Evolutionary conservation across 1,140 invertebrate genomes (phyloP).

Genomic region (Mya arenaria): DNA sequence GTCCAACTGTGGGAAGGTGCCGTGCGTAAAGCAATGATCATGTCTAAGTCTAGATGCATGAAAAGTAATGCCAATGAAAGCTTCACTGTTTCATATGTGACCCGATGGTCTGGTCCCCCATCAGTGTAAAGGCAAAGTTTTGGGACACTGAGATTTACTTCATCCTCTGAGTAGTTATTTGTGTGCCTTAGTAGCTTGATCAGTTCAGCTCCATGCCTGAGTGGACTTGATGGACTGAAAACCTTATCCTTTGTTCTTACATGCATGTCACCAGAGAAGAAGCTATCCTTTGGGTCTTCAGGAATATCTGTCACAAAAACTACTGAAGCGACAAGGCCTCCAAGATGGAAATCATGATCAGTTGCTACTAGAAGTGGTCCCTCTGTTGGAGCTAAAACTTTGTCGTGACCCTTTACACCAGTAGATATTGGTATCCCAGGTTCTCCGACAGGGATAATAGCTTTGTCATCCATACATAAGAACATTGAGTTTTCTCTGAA

Average conservation of each 20-base stretch:
- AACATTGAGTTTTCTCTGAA: neutral
- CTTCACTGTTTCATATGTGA: conserved; percentile 46
- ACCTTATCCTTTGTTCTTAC: conserved; percentile 58
- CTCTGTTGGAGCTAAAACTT: conserved; percentile 20
- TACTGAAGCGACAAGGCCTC: conserved; percentile 39
- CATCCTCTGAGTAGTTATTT: neutral
- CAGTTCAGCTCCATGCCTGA: conserved; percentile 53
- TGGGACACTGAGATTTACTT: neutral
- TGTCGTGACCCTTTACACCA: conserved; percentile 27
- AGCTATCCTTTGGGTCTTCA: conserved; percentile 7
- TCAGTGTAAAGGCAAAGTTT: conserved; percentile 51
- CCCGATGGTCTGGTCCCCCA: conserved; percentile 57
- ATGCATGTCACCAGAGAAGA: conserved; percentile 53
- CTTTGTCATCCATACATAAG: conserved; percentile 55
- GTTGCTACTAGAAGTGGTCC: neutral
- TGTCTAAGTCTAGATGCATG: conserved; percentile 43
- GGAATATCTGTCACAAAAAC: conserved; percentile 9
- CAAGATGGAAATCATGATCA: conserved; percentile 41
- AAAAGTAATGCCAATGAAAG: conserved; percentile 22
- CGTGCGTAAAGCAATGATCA: conserved; percentile 46
- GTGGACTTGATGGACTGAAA: conserved; percentile 55
- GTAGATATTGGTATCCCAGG: conserved; percentile 38
- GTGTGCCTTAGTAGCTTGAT: conserved; percentile 11
- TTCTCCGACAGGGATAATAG: conserved; percentile 48
- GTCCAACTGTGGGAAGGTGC: conserved; percentile 35